These are phyloP conservation scores for Elephas maximus DNA, from an alignment of 2,113 vertebrate species.

Conservation along the genomic window DNA sequence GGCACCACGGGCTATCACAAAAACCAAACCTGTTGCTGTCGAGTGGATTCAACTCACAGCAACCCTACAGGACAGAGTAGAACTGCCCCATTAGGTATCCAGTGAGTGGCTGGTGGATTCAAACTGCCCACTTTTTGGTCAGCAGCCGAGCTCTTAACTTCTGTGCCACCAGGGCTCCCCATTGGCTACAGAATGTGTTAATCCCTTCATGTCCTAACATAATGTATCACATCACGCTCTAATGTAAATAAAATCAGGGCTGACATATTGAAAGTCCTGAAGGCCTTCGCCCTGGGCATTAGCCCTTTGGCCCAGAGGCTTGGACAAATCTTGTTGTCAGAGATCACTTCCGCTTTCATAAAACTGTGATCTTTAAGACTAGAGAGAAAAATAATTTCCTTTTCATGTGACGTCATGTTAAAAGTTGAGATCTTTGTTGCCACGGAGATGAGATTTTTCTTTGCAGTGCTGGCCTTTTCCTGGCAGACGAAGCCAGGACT, in stretches of 20 bases:
- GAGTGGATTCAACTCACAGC: too few relatives aligned
- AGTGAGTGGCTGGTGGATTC: too few relatives aligned
- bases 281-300: slow-evolving; percentile 27
- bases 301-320: slow-evolving; percentile 18
- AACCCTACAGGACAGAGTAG: too few relatives aligned
- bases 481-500: slow-evolving; percentile 65
- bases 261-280: slow-evolving; percentile 51
- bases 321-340: slow-evolving; percentile 19
- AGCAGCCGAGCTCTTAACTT: too few relatives aligned
- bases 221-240: slow-evolving; percentile 23
- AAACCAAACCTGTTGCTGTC: too few relatives aligned
- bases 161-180: too few relatives aligned
- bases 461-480: slow-evolving; percentile 58
- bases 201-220: background rate
- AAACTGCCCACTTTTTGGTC: too few relatives aligned
- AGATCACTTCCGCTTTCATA: background rate
- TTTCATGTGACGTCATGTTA: slow-evolving; percentile 65
- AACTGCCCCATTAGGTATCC: too few relatives aligned
- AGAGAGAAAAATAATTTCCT: slow-evolving; percentile 60
- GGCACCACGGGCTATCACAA: background rate
- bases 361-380: slow-evolving; percentile 55
- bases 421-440: slow-evolving; percentile 73
- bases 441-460: slow-evolving; percentile 70
- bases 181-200: background rate
- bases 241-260: slow-evolving; percentile 59